These are phyloP conservation scores for Phymanthus crucifer DNA, from an alignment of 92 coral and sea anemone species.

Conservation along the genomic window DNA sequence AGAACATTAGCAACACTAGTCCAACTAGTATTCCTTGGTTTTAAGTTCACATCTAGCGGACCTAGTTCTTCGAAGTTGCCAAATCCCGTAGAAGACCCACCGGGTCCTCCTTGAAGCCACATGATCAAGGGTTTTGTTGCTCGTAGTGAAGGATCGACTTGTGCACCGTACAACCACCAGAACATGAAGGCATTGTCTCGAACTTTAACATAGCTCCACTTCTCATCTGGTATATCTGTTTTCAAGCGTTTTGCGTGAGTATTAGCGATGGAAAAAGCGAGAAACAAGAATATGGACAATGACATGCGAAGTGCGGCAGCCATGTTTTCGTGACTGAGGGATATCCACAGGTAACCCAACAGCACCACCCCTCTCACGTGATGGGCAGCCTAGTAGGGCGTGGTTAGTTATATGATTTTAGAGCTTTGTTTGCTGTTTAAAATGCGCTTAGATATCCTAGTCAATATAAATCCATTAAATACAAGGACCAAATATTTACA, in stretches of 20 bases:
- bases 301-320: neutral
- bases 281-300: neutral
- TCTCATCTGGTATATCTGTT: constrained; percentile 71
- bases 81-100: constrained; percentile 91
- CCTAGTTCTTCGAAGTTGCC: constrained; percentile 96
- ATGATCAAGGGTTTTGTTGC: constrained; percentile 69
- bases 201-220: constrained; percentile 86
- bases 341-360: neutral
- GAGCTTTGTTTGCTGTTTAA: too few species aligned
- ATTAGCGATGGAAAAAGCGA: neutral
- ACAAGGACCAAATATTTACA: too few species aligned
- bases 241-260: neutral
- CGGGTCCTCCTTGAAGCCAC: constrained; percentile 99
- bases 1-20: constrained; percentile 77
- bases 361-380: neutral
- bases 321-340: neutral
- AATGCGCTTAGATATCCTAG: too few species aligned
- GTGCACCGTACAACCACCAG: constrained; percentile 94
- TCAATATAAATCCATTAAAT: too few species aligned
- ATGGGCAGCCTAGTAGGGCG: too few species aligned
- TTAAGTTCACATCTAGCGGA: constrained; percentile 79
- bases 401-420: too few species aligned
- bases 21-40: constrained; percentile 87
- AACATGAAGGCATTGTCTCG: constrained; percentile 84
- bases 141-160: constrained; percentile 48